phyloP scores from a whole-genome alignment of 2,888 invertebrate genomes.

The Drosophila aldrichi region DNA sequence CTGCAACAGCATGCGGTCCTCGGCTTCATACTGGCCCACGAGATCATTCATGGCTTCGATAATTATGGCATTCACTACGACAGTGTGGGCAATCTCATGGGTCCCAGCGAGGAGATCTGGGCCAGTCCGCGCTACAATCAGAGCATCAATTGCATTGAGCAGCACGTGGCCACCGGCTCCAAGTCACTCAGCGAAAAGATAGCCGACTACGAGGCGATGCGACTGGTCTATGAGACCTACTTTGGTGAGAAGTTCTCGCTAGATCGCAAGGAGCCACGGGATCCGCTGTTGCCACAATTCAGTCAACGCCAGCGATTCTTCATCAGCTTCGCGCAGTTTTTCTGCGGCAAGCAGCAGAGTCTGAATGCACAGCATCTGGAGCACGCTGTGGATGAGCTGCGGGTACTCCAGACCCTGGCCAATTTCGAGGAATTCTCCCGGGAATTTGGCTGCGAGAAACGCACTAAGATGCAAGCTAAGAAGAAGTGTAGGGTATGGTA shows the following conservation, averaged over 20 bases:
- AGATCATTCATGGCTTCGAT: conserved; percentile 82
- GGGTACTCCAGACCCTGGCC: conserved; percentile 81
- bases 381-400: conserved; percentile 80
- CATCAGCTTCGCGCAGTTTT: conserved; percentile 82
- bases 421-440: conserved; percentile 82
- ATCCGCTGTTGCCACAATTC: conserved; percentile 69
- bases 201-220: conserved; percentile 82
- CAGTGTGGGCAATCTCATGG: conserved; percentile 80
- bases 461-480: conserved; percentile 80
- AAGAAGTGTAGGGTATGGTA: conserved; percentile 79
- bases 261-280: conserved; percentile 52
- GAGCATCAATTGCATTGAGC: conserved; percentile 77
- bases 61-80: conserved; percentile 82
- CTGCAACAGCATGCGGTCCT: conserved; percentile 78
- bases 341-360: conserved; percentile 78
- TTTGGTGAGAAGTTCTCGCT: conserved; percentile 58
- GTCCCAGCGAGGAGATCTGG: conserved; percentile 80
- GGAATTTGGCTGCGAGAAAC: conserved; percentile 76
- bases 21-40: conserved; percentile 82
- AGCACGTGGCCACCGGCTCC: conserved; percentile 76
- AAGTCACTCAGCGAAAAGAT: conserved; percentile 81
- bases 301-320: conserved; percentile 80
- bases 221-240: conserved; percentile 78
- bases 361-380: conserved; percentile 65
- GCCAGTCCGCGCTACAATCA: conserved; percentile 73